Evolutionary conservation across 2,888 invertebrate species (phyloP), one percentile per base, ranked within the genome.

Genomic region (Drosophila longiperda): DNA sequence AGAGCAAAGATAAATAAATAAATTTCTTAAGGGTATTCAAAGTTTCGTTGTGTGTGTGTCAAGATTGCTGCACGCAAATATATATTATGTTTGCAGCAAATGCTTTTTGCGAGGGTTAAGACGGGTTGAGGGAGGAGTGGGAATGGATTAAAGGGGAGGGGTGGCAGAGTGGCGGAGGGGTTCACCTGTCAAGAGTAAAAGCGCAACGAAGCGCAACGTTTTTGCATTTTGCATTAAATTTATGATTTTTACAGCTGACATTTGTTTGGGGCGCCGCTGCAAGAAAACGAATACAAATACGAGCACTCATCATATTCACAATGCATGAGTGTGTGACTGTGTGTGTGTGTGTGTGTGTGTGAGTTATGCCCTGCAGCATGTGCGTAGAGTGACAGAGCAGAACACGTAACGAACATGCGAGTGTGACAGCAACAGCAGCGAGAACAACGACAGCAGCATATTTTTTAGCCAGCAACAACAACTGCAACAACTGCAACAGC

Each of bases 161-260:
- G 32, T 2, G 7, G 54, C 7, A 2, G 23, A 15, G 32, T 5
- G 6, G 12, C n/a, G 11, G 17, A 20, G 54, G 68, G 79, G 71
- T 65, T 63, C 79, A 87, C 80, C 88, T 87, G 84, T 85, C 90
- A 89, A 65, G 86, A 76, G 82, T 82, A 82, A 88, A 90, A 85
- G 90, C 78, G 86, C 85, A 85, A 71, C 85, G 90, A 78, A 87
- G 85, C 90, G 86, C 77, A 90, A 88, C 83, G 87, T 89, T 85
- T 85, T 82, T 87, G 90, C 90, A 87, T 88, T 86, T 86, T 86
- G 75, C 87, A 89, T 81, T 82, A 90, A 87, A 87, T 87, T 87
- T 90, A 87, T 87, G 90, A 87, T 90, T 89, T 90, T 89, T 90
- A 89, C 87, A 87, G 89, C 87, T 90, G 87, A 83, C 87, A 87